Evolutionary conservation across 2,888 invertebrate species (phyloP), one percentile per base, ranked within the genome.

Genomic region (Hylaea fasciaria): DNA sequence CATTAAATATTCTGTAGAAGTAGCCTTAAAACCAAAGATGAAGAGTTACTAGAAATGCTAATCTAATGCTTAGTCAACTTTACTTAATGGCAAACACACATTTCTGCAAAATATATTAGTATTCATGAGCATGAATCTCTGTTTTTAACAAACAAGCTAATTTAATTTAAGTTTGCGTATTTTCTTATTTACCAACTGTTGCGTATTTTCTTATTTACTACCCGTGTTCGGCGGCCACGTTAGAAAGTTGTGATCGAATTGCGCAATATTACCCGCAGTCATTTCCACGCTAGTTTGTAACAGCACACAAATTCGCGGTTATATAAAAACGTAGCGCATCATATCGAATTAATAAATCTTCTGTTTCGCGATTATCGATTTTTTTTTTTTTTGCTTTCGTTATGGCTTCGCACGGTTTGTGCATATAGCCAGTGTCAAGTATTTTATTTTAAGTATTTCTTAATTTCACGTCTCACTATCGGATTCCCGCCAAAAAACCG

Each of bases 241-340:
- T 81, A 80, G 82, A 82, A 82, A 82, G 81, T 70, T 29, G 57
- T 63, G 57, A 68, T 66, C 61, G 60, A 66, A 59, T 81, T 80
- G 69, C 74, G 77, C 74, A 81, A 81, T 68, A 47, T 50, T 68
- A 35, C 17, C 32, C 32, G 32, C 60, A 59, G 64, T 66, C 64
- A 64, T 69, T 67, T 67, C 64, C 58, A 67, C 55, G 69, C 62
- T 60, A 77, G 79, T 79, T 78, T 78, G 74, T 80, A 81, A 78
- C 71, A 68, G 70, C 61, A 72, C 40, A 54, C 70, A 70, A 70
- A 76, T 77, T 76, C 71, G 47, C 65, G 58, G 74, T 82, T 83
- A 76, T 73, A 75, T 80, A 80, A 81, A 79, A 74, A 69, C 68
- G 8, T 22, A 63, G 65, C 66, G 68, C 65, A 67, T 70, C 60